Base-by-base conservation (phyloP, 2,113 vertebrate species). In the Scartelaos histophorus region DNA sequence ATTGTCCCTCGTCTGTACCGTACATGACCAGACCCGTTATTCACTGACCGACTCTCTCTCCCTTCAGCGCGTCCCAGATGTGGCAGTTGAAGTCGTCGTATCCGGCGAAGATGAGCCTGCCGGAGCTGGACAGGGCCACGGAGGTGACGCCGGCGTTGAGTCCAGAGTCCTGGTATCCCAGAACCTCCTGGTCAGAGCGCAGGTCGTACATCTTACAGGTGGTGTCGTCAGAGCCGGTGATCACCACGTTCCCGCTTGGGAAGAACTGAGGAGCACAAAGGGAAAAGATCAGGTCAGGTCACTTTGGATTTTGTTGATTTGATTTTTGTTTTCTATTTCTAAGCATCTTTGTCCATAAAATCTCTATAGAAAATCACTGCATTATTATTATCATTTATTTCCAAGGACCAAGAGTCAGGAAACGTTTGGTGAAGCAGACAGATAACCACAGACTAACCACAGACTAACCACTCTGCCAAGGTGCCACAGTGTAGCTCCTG, bases 41-140 rank as follows among this genome's bases (percentile, higher is more conserved):
- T 35, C 10, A 85, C 97, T 93, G 67, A 98, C 97, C 97, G 60
- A 97, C 95, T 91, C 95, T 94, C 83, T 98, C 97, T 34, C 96
- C 97, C 88, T 99, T 98, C 79, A 99, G 93, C 0, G 95, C 92
- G 72, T 98, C 97, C 97, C 97, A 98, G 38, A 98, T 95, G 2
- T 98, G 97, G 90, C 97, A 99, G 90, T 98, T 99, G 92, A 98
- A 99, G 92, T 99, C 96, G 0, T 98, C 97, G 0, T 99, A 98
- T 6, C 97, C 97, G 0, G 97, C 96, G 51, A 99, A 92, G 87
- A 99, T 89, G 22, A 99, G 96, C 73, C 97, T 96, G 0, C 97
- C 97, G 0, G 97, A 98, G 86, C 91, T 93, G 46, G 97, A 98
- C 76, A 99, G 94, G 53, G 97, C 93, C 25, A 99, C 67, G 0